Evolutionary conservation across 2,888 invertebrate genomes (phyloP), one percentile per base, ranked within the genome.

Genomic region (Ophion costatus): DNA sequence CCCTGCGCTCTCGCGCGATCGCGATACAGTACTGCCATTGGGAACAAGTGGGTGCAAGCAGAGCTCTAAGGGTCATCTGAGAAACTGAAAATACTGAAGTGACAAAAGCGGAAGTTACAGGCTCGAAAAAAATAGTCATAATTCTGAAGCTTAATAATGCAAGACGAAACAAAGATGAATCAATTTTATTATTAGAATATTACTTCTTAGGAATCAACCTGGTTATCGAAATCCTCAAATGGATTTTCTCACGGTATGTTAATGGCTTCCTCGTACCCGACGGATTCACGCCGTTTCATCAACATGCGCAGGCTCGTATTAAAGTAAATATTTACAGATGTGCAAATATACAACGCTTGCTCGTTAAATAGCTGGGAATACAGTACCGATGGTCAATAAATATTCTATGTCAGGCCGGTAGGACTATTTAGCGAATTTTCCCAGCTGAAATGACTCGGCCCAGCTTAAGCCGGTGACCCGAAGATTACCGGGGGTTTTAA

Each of bases 401-500:
- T 63, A 29, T 63, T 63, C 63, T 2, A 20, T 59, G 20, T 59
- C 59, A 22, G 22, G 2, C 59, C 20, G 22, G 20, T 59, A 22
- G 20, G 14, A 29, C 22, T 64, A 51, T 70, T 76, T 64, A 1
- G 67, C 66, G 66, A 86, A 85, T 83, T 86, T 88, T 59, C 87
- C 85, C 14, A 88, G 82, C 71, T 85, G 85, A 42, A 89, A 84
- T 3, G 87, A 85, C 9, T 88, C 88, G 57, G 87, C 87, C 89
- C 89, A 89, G 56, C 86, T 87, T 4, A 87, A 82, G 10, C 77
- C 81, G 29, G 80, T 83, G 7, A 88, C 86, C 56, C 71, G 81
- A 66, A 89, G 61, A 67, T 29, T 79, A 45, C 82, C 82, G 14
- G 29, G 75, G 6, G 89, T 86, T 77, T 86, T 78, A 9, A 88